phyloP scores from a whole-genome alignment of 2,888 invertebrate species.

The Epirrhoe tristata region DNA sequence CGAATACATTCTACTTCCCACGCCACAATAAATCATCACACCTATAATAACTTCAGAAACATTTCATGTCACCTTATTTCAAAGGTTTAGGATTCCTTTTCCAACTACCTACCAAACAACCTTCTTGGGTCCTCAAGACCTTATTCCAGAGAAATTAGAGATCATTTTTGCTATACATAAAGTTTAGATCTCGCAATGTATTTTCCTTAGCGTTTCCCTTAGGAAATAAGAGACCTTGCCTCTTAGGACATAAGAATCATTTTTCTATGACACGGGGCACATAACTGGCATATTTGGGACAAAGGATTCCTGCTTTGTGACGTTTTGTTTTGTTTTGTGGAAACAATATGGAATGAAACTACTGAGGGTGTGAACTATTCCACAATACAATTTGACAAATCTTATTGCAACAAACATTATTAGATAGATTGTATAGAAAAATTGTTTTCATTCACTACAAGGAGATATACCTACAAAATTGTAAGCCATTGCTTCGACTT shows the following conservation, averaged over 20 bases:
- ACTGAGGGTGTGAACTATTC: neutral
- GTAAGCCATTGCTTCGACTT: too few species aligned
- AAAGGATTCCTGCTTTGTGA: conserved; percentile 38
- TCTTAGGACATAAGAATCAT: conserved; percentile 4
- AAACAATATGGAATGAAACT: conserved; percentile 26
- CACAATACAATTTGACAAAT: neutral
- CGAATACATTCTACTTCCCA: neutral
- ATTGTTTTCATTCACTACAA: neutral
- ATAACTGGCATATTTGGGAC: conserved; percentile 34
- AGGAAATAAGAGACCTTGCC: neutral
- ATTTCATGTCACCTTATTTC: conserved; percentile 18
- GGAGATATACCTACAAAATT: neutral
- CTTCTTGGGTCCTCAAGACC: neutral
- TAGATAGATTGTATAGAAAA: neutral
- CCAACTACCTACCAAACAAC: neutral
- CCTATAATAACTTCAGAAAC: conserved; percentile 7
- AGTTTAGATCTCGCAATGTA: neutral
- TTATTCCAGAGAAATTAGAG: neutral
- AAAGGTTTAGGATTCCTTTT: conserved; percentile 13
- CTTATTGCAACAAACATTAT: neutral
- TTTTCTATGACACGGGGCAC: conserved; percentile 11
- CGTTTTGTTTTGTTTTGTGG: conserved; percentile 37
- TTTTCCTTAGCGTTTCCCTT: neutral
- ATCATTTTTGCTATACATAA: neutral
- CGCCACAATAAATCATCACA: conserved; percentile 17